Evolutionary conservation across 2,113 vertebrate genomes (phyloP), one percentile per base, ranked within the genome.

Genomic region (Xiphophorus hellerii): DNA sequence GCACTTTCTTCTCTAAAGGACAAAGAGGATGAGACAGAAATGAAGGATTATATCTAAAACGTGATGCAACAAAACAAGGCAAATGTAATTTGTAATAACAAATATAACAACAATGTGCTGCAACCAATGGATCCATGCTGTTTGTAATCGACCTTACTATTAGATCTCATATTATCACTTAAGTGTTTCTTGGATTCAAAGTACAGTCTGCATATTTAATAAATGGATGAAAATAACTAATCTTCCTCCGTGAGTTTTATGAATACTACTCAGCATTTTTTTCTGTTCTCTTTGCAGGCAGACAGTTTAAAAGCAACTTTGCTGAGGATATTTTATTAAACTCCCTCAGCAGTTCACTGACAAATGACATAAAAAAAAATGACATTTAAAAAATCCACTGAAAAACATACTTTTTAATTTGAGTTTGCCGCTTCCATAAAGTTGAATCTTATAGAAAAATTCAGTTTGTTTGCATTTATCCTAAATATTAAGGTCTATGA

Each of bases 1-100:
- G n/a, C 69, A 44, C 62, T 86, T 77, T 86, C 73, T 91, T 82
- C 80, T 88, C 85, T 80, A 91, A 76, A 88, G 82, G 81, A 89
- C 84, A 81, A 82, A 83, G 65, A 81, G 75, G 72, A 70, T 35
- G 17, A 68, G 29, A 69, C 70, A 60, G 29, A 69, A 66, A 65
- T 12, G 3, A 1, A 29, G 29, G 29, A 51, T 22, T 3, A 14
- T 8, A 9, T 20, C 30, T 29, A 30, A 33, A 62, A 62, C 5
- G 2, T 37, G 3, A 71, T 13, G 20, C 31, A 61, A 12, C 28
- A 71, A 6, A 61, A 27, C 1, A 0, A 69, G 12, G 60, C 35
- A 61, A 42, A 61, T 42, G 15, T 48, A 6, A 48, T 15, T 48
- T 48, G 44, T 48, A 48, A 48, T 48, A 48, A 17, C 17, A 17